Evolutionary conservation across 2,113 vertebrate genomes (phyloP).

Genomic region (Anolis sagrei): DNA sequence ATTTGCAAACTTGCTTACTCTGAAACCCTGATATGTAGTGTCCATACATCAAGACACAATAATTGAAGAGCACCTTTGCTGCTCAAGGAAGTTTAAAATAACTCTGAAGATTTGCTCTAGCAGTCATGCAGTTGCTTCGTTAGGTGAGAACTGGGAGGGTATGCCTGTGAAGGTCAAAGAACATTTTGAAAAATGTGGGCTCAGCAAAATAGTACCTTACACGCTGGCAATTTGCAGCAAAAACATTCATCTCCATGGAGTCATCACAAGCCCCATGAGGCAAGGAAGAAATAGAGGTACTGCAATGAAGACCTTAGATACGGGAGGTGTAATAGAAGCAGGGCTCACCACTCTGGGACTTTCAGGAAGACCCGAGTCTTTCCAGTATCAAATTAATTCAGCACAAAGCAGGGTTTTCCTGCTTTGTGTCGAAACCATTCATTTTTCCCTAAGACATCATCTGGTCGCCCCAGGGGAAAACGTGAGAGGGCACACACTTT

Average conservation of each 20-base stretch:
- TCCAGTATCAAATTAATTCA: no score
- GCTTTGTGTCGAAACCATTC: no score
- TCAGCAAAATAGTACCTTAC: neutral
- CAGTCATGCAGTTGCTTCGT: constrained; percentile 8
- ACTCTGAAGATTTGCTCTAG: constrained; percentile 22
- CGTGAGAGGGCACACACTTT: no score
- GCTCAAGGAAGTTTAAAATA: constrained; percentile 29
- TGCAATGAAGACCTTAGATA: neutral
- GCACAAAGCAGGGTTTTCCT: no score
- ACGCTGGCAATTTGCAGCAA: neutral
- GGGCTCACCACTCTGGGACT: no score
- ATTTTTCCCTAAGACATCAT: no score
- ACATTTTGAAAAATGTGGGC: constrained; percentile 14
- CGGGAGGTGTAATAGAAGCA: no score
- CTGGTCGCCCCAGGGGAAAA: no score
- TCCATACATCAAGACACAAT: neutral
- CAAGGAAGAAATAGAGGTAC: neutral
- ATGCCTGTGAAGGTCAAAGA: constrained; percentile 12
- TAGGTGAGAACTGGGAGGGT: neutral
- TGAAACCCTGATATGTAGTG: neutral
- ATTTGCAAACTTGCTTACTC: neutral
- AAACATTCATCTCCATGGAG: neutral
- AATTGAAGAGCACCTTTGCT: constrained; percentile 1
- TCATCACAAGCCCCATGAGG: neutral
- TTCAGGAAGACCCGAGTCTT: no score